These are phyloP conservation scores for Pheosia tremula DNA, from an alignment of 2,888 invertebrate species.

Conservation along the genomic window DNA sequence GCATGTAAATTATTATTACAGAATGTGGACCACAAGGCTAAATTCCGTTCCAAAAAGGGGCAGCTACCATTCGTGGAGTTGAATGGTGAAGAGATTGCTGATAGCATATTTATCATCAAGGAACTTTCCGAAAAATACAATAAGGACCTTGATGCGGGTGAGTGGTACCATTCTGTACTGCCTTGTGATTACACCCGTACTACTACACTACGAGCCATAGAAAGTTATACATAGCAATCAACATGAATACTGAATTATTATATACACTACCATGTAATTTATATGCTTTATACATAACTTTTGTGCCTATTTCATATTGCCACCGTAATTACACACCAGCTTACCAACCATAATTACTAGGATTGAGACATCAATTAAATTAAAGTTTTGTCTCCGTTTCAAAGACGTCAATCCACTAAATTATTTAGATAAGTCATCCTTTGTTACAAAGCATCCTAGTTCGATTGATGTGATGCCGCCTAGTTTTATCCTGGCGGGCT, in stretches of 20 bases:
- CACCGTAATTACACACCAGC: too few species aligned
- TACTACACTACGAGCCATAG: not conserved
- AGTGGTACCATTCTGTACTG: slow-evolving; percentile 23
- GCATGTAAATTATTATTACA: slow-evolving; percentile 71
- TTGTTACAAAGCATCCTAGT: not conserved
- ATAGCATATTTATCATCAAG: slow-evolving; percentile 95
- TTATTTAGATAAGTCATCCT: not conserved
- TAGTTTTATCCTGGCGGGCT: slow-evolving; percentile 32
- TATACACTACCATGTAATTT: too few species aligned
- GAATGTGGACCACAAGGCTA: slow-evolving; percentile 98
- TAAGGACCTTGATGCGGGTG: slow-evolving; percentile 91
- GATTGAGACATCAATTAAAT: too few species aligned
- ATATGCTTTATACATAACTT: too few species aligned
- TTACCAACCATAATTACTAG: too few species aligned
- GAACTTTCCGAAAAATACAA: slow-evolving; percentile 92
- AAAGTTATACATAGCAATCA: not conserved
- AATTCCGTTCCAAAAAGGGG: slow-evolving; percentile 97
- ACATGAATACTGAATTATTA: not conserved
- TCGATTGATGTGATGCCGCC: slow-evolving; percentile 2
- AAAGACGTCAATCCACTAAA: too few species aligned
- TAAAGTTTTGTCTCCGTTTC: too few species aligned
- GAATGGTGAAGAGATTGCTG: slow-evolving; percentile 97
- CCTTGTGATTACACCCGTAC: not conserved
- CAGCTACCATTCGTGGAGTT: slow-evolving; percentile 97
- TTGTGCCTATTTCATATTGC: too few species aligned